phyloP scores from a whole-genome alignment of 2,797 vertebrate genomes.

The Falco biarmicus region DNA sequence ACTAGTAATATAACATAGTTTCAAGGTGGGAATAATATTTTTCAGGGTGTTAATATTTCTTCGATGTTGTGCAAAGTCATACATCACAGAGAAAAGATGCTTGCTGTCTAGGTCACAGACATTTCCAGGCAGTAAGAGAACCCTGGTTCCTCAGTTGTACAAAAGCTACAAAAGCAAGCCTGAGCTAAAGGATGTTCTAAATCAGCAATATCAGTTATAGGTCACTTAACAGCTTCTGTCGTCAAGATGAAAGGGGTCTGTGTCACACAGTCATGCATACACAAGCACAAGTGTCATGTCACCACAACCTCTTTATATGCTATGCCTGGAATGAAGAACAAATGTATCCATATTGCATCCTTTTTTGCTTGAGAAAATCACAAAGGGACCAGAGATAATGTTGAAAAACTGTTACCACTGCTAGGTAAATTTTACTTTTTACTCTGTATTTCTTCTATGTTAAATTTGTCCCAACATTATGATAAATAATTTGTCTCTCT shows the following conservation, averaged over 20 bases:
- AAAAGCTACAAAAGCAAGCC: neutral
- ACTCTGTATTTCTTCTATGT: neutral
- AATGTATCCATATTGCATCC: neutral
- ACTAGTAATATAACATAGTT: neutral
- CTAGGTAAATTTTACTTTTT: neutral
- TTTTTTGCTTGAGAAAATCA: neutral
- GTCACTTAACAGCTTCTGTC: constrained; percentile 43
- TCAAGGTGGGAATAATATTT: neutral
- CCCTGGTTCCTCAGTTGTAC: neutral
- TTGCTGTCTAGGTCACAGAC: neutral
- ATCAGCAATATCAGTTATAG: constrained; percentile 31
- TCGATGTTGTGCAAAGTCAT: neutral
- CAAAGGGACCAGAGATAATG: neutral
- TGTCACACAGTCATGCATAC: neutral
- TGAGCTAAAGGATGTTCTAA: neutral
- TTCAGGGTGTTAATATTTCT: neutral
- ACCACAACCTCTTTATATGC: neutral
- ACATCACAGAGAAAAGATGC: neutral
- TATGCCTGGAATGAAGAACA: constrained; percentile 34
- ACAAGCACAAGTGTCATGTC: neutral
- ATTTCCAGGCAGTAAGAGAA: neutral
- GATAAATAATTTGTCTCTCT: neutral
- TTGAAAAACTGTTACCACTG: neutral
- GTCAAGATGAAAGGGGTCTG: constrained; percentile 1
- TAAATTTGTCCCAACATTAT: neutral